Conservation (phyloP, 2,797 vertebrate genomes). For the Chrysocyon brachyurus region DNA sequence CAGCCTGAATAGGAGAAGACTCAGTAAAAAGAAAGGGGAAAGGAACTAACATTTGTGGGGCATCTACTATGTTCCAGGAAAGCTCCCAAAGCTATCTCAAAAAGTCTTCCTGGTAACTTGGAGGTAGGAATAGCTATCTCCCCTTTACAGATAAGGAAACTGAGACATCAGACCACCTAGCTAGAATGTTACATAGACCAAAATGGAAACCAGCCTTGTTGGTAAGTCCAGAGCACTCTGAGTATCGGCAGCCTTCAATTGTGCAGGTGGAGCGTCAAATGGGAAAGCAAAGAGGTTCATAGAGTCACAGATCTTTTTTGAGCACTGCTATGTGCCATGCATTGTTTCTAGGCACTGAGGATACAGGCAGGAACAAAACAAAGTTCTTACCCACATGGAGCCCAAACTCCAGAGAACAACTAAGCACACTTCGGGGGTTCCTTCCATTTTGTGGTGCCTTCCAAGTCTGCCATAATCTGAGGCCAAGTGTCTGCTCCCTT, state of each 20-base stretch:
- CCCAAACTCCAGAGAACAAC: neutral
- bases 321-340: neutral
- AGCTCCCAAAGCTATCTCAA: neutral
- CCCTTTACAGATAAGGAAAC: constrained; percentile 33
- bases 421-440: neutral
- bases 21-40: neutral
- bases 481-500: neutral
- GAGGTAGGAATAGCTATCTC: neutral
- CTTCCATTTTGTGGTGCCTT: constrained; percentile 5
- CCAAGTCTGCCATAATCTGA: neutral
- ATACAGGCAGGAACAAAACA: neutral
- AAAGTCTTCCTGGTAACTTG: neutral
- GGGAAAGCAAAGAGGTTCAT: neutral
- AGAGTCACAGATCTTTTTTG: neutral
- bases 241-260: neutral
- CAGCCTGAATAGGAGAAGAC: neutral
- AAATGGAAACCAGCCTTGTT: neutral
- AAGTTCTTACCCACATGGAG: neutral
- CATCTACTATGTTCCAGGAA: neutral
- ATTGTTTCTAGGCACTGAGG: neutral
- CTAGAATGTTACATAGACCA: neutral
- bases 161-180: neutral
- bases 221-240: neutral
- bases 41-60: neutral
- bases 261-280: neutral